Base-by-base conservation (phyloP, 2,113 vertebrate genomes). In the Bubo blakistoni region DNA sequence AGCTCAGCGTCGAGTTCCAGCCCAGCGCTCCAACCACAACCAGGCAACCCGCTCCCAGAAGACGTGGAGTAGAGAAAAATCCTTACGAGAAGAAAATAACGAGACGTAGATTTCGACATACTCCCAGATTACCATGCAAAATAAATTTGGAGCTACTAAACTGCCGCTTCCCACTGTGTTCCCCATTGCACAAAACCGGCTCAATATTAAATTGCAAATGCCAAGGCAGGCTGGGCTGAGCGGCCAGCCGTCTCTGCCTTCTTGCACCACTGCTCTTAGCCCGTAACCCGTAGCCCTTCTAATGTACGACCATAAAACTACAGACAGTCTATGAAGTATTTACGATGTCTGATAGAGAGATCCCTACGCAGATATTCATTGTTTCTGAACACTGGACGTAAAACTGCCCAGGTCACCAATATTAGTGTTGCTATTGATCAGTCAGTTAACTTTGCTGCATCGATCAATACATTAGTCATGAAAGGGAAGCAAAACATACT, bases 391-490 rank as follows among this genome's bases (percentile, higher is more conserved):
- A 87, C 0, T 2, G 90, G 82, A 67, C 62, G 76, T 13, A 70
- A 89, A 96, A 81, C 84, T 11, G 94, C 8, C 69, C 83, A 66
- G 83, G 73, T 52, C 88, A 92, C 91, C 92, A 82, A 52, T 90
- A 86, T 63, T 8, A 70, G 71, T 25, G 59, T 13, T 70, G 66
- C 78, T 70, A 94, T 55, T 32, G 90, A 95, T 87, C 91, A 81
- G 54, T 7, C 57, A 36, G 88, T 90, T 83, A 92, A 89, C 92
- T 91, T 27, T 55, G 73, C 79, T 40, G 72, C 58, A 22, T 9
- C 5, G 40, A 90, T 90, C 70, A 1, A 88, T 70, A 15, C 55
- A 51, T 88, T 20, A 79, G 69, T n/a, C 94, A 89, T 6, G n/a
- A 78, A 86, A 93, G 81, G 47, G 61, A 94, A 87, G 51, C 73